Percentiles rank a stretch among this genome's conserved stretches.
Evolutionary conservation across 2,888 invertebrate species (phyloP).

Genomic region (Cheilosia vulpina): DNA sequence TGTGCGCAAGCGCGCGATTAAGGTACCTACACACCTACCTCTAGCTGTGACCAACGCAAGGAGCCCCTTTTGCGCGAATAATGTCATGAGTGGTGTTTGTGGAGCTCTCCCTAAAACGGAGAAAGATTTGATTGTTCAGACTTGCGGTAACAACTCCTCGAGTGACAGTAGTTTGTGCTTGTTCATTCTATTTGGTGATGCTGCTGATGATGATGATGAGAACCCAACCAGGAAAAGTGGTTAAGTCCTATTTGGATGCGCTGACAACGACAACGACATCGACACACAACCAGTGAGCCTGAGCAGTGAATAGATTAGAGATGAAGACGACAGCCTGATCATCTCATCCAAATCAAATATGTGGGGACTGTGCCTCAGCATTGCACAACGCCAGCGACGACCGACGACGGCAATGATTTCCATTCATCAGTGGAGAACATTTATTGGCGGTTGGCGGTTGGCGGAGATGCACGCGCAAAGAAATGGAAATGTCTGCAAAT

Average conservation of each 20-base stretch:
- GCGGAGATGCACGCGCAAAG: constrained; percentile 61
- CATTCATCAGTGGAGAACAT: constrained; percentile 70
- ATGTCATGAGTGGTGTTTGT: constrained; percentile 14
- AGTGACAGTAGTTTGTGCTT: constrained; percentile 68
- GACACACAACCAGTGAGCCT: constrained; percentile 30
- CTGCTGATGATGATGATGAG: constrained; percentile 57
- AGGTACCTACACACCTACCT: constrained; percentile 58
- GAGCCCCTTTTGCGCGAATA: constrained; percentile 32
- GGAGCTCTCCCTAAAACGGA: constrained; percentile 64
- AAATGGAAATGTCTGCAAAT: constrained; percentile 54
- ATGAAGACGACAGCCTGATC: constrained; percentile 60
- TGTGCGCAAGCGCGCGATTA: constrained; percentile 47
- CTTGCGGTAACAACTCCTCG: constrained; percentile 62
- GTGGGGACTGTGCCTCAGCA: constrained; percentile 1
- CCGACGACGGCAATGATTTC: constrained; percentile 56
- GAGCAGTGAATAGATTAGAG: constrained; percentile 59
- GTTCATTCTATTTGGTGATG: constrained; percentile 49
- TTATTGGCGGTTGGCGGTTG: constrained; percentile 66
- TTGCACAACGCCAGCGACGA: constrained; percentile 51
- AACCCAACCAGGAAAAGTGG: constrained; percentile 67
- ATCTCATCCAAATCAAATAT: constrained; percentile 57
- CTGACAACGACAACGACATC: constrained; percentile 33
- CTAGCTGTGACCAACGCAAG: constrained; percentile 29
- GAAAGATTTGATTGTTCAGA: constrained; percentile 58
- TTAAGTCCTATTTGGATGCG: constrained; percentile 63